These are phyloP conservation scores for Drosophila rhopaloa DNA, from an alignment of 1,140 invertebrate genomes.

Conservation along the genomic window DNA sequence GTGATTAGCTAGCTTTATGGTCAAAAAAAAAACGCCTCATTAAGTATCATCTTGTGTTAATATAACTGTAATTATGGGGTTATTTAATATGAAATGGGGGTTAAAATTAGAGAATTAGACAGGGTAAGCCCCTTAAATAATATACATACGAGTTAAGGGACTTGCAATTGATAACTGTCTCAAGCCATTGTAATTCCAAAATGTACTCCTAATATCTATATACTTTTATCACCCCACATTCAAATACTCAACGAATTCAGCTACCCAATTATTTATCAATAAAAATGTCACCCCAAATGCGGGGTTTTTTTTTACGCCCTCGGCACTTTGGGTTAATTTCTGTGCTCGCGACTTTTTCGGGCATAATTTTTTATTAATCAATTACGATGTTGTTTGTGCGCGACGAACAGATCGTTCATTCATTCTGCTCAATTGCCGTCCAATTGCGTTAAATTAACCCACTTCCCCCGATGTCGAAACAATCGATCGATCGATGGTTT, in stretches of 20 bases:
- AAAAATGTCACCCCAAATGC: slow-evolving; percentile 22
- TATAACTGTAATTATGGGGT: too few species aligned
- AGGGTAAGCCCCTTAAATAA: too few species aligned
- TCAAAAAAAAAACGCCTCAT: slow-evolving; percentile 2
- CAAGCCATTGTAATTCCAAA: background rate
- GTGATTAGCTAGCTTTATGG: slow-evolving; percentile 8
- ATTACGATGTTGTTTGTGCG: slow-evolving; percentile 54
- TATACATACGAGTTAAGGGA: too few species aligned
- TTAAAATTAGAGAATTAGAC: too few species aligned
- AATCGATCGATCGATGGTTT: slow-evolving; percentile 20
- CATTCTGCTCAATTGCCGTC: slow-evolving; percentile 64
- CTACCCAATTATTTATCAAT: slow-evolving; percentile 45
- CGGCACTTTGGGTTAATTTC: slow-evolving; percentile 43
- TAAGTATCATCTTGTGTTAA: background rate
- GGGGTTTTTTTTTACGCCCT: slow-evolving; percentile 57
- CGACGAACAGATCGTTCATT: slow-evolving; percentile 46
- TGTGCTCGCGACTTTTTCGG: slow-evolving; percentile 54
- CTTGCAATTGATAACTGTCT: background rate
- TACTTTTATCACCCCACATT: background rate
- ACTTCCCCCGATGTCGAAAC: slow-evolving; percentile 12
- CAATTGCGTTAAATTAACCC: slow-evolving; percentile 67
- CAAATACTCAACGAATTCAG: slow-evolving; percentile 13
- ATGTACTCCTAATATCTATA: background rate
- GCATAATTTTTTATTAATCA: slow-evolving; percentile 76
- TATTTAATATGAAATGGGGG: too few species aligned